A percentile compares a stretch with the other conserved stretches of the same genome.
These are phyloP conservation scores for Argya squamiceps DNA, from an alignment of 2,797 vertebrate species.

Conservation along the genomic window DNA sequence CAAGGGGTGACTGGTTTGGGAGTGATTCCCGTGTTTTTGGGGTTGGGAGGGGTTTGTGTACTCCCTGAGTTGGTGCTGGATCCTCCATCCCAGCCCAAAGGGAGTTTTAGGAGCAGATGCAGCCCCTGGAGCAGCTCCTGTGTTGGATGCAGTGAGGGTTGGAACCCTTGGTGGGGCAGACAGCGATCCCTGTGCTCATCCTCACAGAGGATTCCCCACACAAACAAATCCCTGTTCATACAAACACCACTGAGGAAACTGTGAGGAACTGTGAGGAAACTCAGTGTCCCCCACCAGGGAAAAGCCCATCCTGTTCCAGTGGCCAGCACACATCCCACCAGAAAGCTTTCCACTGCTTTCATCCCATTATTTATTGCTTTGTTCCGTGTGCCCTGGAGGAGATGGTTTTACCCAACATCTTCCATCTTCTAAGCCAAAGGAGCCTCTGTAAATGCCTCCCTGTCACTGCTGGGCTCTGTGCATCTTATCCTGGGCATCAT, in stretches of 20 bases:
- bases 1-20: background rate
- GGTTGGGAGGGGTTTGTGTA: background rate
- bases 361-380: background rate
- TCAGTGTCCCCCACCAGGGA: background rate
- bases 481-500: background rate
- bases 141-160: background rate
- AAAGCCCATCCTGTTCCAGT: background rate
- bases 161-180: background rate
- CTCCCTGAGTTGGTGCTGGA: background rate
- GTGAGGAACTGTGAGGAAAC: background rate
- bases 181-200: background rate
- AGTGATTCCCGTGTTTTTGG: background rate
- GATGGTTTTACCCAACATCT: constrained; percentile 15
- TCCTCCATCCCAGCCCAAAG: background rate
- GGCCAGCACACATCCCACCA: background rate
- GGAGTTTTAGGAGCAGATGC: rapidly evolving
- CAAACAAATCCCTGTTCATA: constrained; percentile 28
- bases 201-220: background rate
- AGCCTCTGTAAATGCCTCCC: background rate
- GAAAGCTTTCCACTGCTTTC: constrained; percentile 27
- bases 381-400: background rate
- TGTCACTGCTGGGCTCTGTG: background rate
- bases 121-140: background rate
- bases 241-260: background rate
- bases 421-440: constrained; percentile 21